A percentile compares a stretch with the other conserved stretches of the same genome.
phyloP scores from a whole-genome alignment of 1,140 invertebrate species.

The Drosophila mauritiana region DNA sequence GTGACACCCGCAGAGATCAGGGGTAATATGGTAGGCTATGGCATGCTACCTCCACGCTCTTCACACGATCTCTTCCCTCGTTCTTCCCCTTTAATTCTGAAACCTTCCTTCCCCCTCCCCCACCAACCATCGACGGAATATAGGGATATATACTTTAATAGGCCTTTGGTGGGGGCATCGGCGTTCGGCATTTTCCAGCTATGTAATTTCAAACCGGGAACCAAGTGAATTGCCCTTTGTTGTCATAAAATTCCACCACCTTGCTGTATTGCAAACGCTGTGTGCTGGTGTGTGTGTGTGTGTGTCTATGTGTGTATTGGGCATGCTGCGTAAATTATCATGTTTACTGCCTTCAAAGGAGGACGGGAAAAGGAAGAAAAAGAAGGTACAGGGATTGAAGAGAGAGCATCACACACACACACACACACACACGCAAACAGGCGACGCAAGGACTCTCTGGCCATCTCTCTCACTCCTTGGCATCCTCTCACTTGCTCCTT shows the following conservation, averaged over 20 bases:
- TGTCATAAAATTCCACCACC: constrained; percentile 76
- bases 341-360: constrained; percentile 52
- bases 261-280: constrained; percentile 14
- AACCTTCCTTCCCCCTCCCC: background rate
- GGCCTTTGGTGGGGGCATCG: constrained; percentile 17
- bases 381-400: constrained; percentile 15
- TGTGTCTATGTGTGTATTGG: constrained; percentile 41
- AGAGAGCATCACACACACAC: background rate
- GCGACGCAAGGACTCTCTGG: constrained; percentile 13
- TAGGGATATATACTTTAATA: constrained; percentile 24
- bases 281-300: constrained; percentile 3
- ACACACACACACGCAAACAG: background rate
- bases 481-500: constrained; percentile 15
- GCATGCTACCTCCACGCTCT: constrained; percentile 6
- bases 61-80: constrained; percentile 4
- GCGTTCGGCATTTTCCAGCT: constrained; percentile 34
- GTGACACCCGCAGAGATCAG: constrained; percentile 13
- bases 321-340: constrained; percentile 64
- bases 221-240: constrained; percentile 57
- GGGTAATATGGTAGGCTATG: background rate
- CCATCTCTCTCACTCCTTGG: constrained; percentile 14
- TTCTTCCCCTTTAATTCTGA: background rate
- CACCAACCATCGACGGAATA: background rate
- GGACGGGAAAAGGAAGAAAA: constrained; percentile 23
- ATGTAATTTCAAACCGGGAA: constrained; percentile 57